These are phyloP conservation scores for Diogma glabrata DNA, from an alignment of 2,888 invertebrate genomes.

Conservation along the genomic window DNA sequence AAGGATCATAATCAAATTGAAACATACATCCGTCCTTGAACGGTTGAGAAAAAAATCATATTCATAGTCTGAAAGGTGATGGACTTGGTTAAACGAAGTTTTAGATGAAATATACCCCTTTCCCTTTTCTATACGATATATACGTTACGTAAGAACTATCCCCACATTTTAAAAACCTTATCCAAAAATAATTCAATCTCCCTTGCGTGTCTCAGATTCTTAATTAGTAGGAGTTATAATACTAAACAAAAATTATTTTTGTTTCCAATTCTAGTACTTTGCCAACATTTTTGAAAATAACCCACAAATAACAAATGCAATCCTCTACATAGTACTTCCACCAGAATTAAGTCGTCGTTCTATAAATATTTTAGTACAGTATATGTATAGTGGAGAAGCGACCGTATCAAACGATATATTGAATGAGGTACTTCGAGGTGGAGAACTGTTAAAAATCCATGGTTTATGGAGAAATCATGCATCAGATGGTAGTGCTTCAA, in stretches of 20 bases:
- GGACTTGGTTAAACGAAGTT: too few relatives aligned
- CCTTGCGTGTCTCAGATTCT: neutral
- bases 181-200: too few relatives aligned
- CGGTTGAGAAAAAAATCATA: too few relatives aligned
- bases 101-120: too few relatives aligned
- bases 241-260: constrained; percentile 7
- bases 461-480: constrained; percentile 55
- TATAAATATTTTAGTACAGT: constrained; percentile 68
- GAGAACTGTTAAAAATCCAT: constrained; percentile 68
- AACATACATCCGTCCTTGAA: too few relatives aligned
- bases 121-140: too few relatives aligned
- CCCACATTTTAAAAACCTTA: too few relatives aligned
- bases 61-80: too few relatives aligned
- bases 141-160: too few relatives aligned
- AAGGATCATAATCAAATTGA: too few relatives aligned
- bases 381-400: constrained; percentile 71
- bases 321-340: constrained; percentile 61
- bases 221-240: neutral
- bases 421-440: constrained; percentile 68
- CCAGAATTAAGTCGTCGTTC: constrained; percentile 71
- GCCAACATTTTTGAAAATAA: constrained; percentile 34
- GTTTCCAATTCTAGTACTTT: constrained; percentile 31
- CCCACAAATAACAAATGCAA: constrained; percentile 34
- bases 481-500: too few relatives aligned
- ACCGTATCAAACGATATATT: constrained; percentile 77